Conservation (phyloP, 2,113 vertebrate genomes). For the Pygoscelis antarcticus region DNA sequence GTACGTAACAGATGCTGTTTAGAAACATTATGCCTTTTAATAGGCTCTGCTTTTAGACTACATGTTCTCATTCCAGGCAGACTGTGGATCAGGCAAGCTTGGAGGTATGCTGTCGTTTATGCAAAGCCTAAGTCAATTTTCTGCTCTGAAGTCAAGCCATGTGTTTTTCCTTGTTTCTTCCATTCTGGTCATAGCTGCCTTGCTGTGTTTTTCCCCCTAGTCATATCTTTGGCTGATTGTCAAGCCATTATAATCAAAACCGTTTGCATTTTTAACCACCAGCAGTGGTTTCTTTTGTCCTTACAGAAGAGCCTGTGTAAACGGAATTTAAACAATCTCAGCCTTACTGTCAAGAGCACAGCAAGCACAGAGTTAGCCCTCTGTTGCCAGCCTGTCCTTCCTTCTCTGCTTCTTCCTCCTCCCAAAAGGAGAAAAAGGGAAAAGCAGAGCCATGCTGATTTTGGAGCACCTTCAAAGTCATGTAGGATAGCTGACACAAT, state of each 20-base stretch:
- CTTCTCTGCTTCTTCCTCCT: slow-evolving; percentile 25
- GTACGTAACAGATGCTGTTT: slow-evolving; percentile 43
- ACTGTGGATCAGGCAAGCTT: slow-evolving; percentile 18
- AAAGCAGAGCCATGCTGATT: slow-evolving; percentile 44
- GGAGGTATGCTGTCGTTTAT: slow-evolving; percentile 30
- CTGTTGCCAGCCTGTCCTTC: slow-evolving; percentile 18
- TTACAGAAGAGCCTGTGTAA: slow-evolving; percentile 45
- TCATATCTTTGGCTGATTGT: slow-evolving; percentile 42
- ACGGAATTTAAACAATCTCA: slow-evolving; percentile 44
- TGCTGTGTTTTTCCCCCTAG: slow-evolving; percentile 10
- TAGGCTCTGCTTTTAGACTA: slow-evolving; percentile 2
- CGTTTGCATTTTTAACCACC: slow-evolving; percentile 27
- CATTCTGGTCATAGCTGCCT: slow-evolving; percentile 38
- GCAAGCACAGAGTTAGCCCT: slow-evolving; percentile 10
- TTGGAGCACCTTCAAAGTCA: slow-evolving; percentile 59
- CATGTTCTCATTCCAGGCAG: slow-evolving; percentile 31
- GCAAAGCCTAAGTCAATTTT: slow-evolving; percentile 64
- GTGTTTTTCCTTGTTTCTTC: slow-evolving; percentile 3
- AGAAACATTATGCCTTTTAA: slow-evolving; percentile 60
- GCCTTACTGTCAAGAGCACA: slow-evolving; percentile 31
- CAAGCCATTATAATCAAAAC: slow-evolving; percentile 18
- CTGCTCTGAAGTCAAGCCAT: slow-evolving; percentile 55
- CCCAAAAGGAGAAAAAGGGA: slow-evolving; percentile 27
- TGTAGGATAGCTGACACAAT: slow-evolving; percentile 56
- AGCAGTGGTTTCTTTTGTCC: slow-evolving; percentile 31